Percentiles rank a stretch among this genome's conserved stretches.
Conservation (phyloP, 2,113 vertebrate genomes). For the Stegostoma tigrinum region DNA sequence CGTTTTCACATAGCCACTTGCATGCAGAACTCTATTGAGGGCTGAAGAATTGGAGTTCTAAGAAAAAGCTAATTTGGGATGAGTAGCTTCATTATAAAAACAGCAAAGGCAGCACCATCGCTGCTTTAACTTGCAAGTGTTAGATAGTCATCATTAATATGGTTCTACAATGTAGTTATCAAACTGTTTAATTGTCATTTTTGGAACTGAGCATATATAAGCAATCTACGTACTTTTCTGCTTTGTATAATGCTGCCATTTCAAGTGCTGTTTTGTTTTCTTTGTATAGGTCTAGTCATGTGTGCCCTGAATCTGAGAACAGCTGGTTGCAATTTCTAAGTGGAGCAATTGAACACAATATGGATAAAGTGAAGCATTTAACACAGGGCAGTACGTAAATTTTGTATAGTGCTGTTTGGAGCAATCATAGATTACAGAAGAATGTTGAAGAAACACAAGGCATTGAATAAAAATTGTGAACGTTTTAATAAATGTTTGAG, state of each 20-base stretch:
- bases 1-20: background rate
- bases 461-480: background rate
- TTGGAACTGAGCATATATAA: background rate
- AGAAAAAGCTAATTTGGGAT: background rate
- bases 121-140: background rate
- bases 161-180: too few species aligned
- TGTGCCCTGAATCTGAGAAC: slow-evolving; percentile 71
- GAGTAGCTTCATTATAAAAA: background rate
- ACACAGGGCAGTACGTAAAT: slow-evolving; percentile 52
- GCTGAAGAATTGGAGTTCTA: background rate
- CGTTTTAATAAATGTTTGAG: too few species aligned
- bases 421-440: background rate
- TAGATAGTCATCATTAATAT: background rate
- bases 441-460: background rate
- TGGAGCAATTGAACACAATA: slow-evolving; percentile 74
- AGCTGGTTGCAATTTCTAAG: slow-evolving; percentile 80
- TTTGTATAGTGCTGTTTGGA: slow-evolving; percentile 15
- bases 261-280: slow-evolving; percentile 40
- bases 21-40: background rate
- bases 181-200: background rate
- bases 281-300: slow-evolving; percentile 69
- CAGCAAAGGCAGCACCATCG: background rate
- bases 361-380: slow-evolving; percentile 72
- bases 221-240: background rate
- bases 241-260: background rate